A percentile compares a stretch with the other conserved stretches of the same genome.
Evolutionary conservation across 1,140 invertebrate species (phyloP).

Genomic region (Ectropis grisescens): DNA sequence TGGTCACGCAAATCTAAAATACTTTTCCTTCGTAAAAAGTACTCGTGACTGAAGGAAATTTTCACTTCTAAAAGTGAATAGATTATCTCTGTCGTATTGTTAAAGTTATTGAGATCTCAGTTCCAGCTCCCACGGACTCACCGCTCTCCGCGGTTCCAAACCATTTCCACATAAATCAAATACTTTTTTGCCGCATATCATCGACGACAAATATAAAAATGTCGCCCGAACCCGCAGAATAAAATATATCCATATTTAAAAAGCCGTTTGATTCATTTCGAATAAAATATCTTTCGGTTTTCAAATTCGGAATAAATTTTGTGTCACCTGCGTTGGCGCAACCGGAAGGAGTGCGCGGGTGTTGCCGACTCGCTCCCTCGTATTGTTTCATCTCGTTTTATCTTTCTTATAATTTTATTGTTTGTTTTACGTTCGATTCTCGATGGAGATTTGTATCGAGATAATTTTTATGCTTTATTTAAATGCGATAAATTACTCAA

Average conservation of each 20-base stretch:
- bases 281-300: constrained; percentile 63
- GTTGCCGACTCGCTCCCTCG: constrained; percentile 19
- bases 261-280: constrained; percentile 61
- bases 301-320: constrained; percentile 67
- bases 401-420: constrained; percentile 36
- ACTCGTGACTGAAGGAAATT: too few relatives aligned
- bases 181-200: constrained; percentile 35
- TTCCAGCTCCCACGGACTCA: constrained; percentile 16
- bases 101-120: too few relatives aligned
- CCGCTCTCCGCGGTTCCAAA: constrained; percentile 21
- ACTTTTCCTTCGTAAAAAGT: too few relatives aligned
- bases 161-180: constrained; percentile 63
- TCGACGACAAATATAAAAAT: constrained; percentile 63
- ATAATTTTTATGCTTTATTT: constrained; percentile 59
- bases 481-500: constrained; percentile 56
- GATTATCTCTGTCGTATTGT: too few relatives aligned
- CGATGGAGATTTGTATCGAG: constrained; percentile 44
- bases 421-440: constrained; percentile 26
- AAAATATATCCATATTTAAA: constrained; percentile 66
- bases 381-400: constrained; percentile 25
- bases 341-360: constrained; percentile 49
- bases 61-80: too few relatives aligned
- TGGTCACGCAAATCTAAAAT: too few relatives aligned
- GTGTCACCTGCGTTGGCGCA: constrained; percentile 61
- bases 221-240: constrained; percentile 51